phyloP scores from a whole-genome alignment of 2,113 vertebrate species.

The Eonycteris spelaea region DNA sequence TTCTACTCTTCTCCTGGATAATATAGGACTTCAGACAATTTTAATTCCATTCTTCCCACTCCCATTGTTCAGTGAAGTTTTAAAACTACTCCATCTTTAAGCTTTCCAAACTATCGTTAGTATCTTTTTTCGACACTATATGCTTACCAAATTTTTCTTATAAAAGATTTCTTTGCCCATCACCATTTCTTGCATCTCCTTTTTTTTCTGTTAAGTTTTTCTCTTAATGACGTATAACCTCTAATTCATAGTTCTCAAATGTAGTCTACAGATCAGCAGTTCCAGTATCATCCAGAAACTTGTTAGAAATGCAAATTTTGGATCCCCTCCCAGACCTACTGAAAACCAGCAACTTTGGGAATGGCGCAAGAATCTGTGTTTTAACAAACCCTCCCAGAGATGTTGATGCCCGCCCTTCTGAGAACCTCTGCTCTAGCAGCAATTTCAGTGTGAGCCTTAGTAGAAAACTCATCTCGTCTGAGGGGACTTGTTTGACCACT shows the following conservation, averaged over 20 bases:
- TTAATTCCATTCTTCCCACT: not conserved
- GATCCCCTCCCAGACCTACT: not conserved
- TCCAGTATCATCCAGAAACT: not conserved
- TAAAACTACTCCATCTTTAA: not conserved
- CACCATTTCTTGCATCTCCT: not conserved
- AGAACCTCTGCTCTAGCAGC: not conserved
- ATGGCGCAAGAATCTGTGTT: not conserved
- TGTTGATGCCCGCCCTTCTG: too few relatives aligned
- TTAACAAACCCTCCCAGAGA: not conserved
- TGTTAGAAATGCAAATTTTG: not conserved
- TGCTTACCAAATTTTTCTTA: not conserved
- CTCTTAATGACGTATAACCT: not conserved
- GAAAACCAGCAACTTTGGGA: not conserved
- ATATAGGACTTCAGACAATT: not conserved
- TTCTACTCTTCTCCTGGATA: not conserved
- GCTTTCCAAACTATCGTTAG: not conserved
- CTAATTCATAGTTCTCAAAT: not conserved
- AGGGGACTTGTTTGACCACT: not conserved
- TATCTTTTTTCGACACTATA: fast-evolving
- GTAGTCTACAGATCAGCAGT: not conserved
- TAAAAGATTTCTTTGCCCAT: not conserved
- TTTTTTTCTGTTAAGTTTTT: not conserved
- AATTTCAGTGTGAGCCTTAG: fast-evolving
- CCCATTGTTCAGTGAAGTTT: not conserved
- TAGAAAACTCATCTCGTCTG: not conserved